Percentiles rank a stretch among this genome's conserved stretches.
These are phyloP conservation scores for Melanotaenia parkinsoni DNA, from an alignment of 2,797 vertebrate genomes.

Conservation along the genomic window DNA sequence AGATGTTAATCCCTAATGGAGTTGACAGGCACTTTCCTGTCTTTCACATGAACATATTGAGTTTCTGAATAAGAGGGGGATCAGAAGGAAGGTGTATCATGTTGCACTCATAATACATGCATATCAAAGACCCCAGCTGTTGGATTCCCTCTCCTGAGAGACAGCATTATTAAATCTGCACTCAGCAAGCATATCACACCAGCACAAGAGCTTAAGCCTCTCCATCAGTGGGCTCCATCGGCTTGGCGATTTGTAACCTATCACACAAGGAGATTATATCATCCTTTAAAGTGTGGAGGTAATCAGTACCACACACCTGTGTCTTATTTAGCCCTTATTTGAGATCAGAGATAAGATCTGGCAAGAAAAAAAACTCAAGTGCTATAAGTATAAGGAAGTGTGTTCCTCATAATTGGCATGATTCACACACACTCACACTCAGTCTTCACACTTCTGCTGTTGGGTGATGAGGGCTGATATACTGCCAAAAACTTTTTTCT, in stretches of 20 bases:
- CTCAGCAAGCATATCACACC: conserved; percentile 78
- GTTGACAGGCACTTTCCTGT: conserved; percentile 84
- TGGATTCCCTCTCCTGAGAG: conserved; percentile 92
- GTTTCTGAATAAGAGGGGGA: conserved; percentile 92
- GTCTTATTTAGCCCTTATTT: conserved; percentile 78
- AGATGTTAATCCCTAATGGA: conserved; percentile 84
- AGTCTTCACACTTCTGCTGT: conserved; percentile 59
- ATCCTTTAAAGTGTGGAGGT: conserved; percentile 87
- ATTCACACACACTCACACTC: conserved; percentile 63
- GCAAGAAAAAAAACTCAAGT: conserved; percentile 37
- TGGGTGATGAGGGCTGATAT: conserved; percentile 54
- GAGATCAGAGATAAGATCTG: conserved; percentile 62
- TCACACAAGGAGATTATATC: conserved; percentile 91
- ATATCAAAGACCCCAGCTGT: conserved; percentile 98
- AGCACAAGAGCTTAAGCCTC: conserved; percentile 77
- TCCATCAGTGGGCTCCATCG: conserved; percentile 71
- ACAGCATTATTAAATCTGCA: conserved; percentile 86
- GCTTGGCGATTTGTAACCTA: conserved; percentile 88
- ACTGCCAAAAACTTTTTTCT: conserved; percentile 48
- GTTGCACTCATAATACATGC: conserved; percentile 95
- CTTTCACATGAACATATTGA: conserved; percentile 85
- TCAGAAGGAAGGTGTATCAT: conserved; percentile 94
- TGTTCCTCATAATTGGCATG: conserved; percentile 67
- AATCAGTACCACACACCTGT: conserved; percentile 93
- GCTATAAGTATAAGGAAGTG: conserved; percentile 64